Conservation (phyloP, 2,113 vertebrate genomes). For the Syrmaticus mikado region DNA sequence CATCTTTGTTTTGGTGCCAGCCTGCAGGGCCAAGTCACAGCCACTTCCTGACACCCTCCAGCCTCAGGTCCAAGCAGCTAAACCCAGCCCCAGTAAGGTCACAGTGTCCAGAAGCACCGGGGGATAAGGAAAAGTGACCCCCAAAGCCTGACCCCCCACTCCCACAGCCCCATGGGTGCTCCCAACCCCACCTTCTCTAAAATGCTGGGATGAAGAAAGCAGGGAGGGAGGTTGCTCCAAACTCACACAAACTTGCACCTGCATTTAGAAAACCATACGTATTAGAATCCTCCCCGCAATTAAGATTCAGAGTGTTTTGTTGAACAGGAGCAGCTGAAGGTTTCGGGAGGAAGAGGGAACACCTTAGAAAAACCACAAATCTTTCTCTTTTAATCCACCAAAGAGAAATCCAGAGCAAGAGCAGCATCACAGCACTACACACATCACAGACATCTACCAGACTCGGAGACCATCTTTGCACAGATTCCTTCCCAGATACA, state of each 20-base stretch:
- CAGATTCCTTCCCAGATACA: constrained; percentile 29
- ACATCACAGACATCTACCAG: constrained; percentile 20
- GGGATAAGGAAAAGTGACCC: no score
- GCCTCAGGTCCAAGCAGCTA: neutral
- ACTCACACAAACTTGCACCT: neutral
- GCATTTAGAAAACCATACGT: neutral
- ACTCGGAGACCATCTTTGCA: neutral
- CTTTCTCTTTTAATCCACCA: constrained; percentile 53
- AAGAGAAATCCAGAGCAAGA: constrained; percentile 39
- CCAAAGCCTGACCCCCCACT: no score
- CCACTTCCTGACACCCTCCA: neutral
- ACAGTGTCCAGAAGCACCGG: neutral
- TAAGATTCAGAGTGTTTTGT: neutral
- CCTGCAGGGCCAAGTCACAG: neutral
- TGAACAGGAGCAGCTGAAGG: neutral
- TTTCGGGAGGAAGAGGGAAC: neutral
- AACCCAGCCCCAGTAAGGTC: neutral
- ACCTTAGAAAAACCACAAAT: neutral
- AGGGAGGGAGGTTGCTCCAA: neutral
- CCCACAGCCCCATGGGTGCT: neutral
- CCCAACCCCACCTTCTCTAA: neutral
- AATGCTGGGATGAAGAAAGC: neutral
- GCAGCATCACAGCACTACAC: constrained; percentile 39
- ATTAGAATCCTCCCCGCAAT: neutral
- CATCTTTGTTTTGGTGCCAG: neutral